These are phyloP conservation scores for Drosophila saltans DNA, from an alignment of 1,140 invertebrate genomes.

Conservation along the genomic window DNA sequence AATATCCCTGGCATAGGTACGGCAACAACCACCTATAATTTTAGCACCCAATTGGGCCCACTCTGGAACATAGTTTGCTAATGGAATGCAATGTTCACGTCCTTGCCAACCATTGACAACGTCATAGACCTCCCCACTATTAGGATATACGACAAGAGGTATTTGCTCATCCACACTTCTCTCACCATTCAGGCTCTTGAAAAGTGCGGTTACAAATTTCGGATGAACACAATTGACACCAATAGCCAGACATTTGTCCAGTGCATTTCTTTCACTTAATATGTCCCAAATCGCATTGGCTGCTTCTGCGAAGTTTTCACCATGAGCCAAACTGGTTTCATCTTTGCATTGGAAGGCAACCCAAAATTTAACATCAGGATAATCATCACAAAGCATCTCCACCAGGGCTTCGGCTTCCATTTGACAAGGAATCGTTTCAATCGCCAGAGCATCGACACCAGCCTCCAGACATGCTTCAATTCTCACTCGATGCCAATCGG, in stretches of 20 bases:
- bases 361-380: slow-evolving; percentile 91
- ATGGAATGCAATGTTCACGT: slow-evolving; percentile 84
- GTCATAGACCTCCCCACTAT: slow-evolving; percentile 87
- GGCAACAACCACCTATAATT: slow-evolving; percentile 92
- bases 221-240: slow-evolving; percentile 94
- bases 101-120: slow-evolving; percentile 85
- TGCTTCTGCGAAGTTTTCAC: slow-evolving; percentile 88
- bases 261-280: slow-evolving; percentile 86
- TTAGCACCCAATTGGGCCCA: slow-evolving; percentile 89
- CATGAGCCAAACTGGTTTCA: slow-evolving; percentile 88
- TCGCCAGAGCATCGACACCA: slow-evolving; percentile 92
- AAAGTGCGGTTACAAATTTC: slow-evolving; percentile 84
- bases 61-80: slow-evolving; percentile 86
- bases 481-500: slow-evolving; percentile 92
- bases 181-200: slow-evolving; percentile 84
- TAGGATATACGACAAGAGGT: slow-evolving; percentile 89
- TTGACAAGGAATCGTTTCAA: slow-evolving; percentile 95
- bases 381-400: slow-evolving; percentile 89
- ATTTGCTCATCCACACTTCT: slow-evolving; percentile 62
- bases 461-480: slow-evolving; percentile 90
- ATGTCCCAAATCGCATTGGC: slow-evolving; percentile 84
- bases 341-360: slow-evolving; percentile 86
- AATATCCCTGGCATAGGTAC: slow-evolving; percentile 88
- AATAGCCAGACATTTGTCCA: slow-evolving; percentile 90
- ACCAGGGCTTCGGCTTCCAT: slow-evolving; percentile 92